Conservation (phyloP, 2,888 invertebrate genomes). For the Pachymerium ferrugineum region DNA sequence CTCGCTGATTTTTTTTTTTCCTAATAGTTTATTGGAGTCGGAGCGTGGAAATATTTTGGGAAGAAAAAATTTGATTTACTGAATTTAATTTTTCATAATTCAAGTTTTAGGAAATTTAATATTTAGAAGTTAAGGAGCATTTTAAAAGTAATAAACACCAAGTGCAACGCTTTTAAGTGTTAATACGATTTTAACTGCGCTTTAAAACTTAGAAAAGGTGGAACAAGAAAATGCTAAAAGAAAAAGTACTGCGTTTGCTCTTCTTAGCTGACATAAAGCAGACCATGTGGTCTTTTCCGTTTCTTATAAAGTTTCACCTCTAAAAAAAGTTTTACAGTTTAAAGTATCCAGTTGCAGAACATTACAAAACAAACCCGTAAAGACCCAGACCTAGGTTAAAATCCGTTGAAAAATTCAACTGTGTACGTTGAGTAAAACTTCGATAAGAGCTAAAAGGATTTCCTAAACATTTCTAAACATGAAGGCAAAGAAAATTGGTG, state of each 20-base stretch:
- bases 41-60: no score
- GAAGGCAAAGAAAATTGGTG: background rate
- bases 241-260: no score
- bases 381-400: background rate
- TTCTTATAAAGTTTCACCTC: no score
- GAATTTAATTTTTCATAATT: no score
- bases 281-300: background rate
- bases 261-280: background rate
- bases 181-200: background rate
- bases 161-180: background rate
- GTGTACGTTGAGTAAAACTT: background rate
- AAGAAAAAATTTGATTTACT: no score
- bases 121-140: background rate
- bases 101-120: no score
- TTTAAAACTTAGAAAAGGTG: background rate
- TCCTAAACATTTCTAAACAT: slow-evolving; percentile 27
- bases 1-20: no score
- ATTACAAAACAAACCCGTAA: no score
- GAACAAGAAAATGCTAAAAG: no score
- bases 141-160: background rate
- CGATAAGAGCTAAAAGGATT: slow-evolving; percentile 11
- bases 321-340: no score
- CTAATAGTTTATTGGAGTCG: no score
- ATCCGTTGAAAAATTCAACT: slow-evolving; percentile 3
- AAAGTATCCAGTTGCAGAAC: no score